Conservation (phyloP, 2,113 vertebrate genomes). For the Gnathonemus echidnorhynchus region DNA sequence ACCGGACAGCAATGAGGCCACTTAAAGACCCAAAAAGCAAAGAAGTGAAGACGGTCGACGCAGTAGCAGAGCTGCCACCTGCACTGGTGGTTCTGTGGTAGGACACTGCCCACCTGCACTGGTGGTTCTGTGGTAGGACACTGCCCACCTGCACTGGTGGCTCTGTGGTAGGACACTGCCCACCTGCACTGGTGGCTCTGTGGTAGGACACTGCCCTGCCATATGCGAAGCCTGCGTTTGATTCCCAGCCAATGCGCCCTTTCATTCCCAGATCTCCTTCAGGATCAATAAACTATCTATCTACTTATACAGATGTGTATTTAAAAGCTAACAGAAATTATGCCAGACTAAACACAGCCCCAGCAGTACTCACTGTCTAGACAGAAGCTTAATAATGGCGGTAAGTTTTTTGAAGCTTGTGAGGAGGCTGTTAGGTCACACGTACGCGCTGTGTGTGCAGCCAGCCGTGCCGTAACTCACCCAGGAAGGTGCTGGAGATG, state of each 20-base stretch:
- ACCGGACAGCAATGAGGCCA: not conserved
- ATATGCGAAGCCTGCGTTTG: not conserved
- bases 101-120: too few species aligned
- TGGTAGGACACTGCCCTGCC: not conserved
- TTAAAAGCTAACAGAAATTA: not conserved
- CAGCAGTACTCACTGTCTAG: not conserved
- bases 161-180: not conserved
- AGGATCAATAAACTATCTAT: not conserved
- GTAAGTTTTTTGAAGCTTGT: not conserved
- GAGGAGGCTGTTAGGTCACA: not conserved
- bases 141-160: not conserved
- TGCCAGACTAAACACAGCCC: not conserved
- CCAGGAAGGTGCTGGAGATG: conserved; percentile 81
- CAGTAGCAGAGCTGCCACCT: too few species aligned
- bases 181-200: not conserved
- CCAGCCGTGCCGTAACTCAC: conserved; percentile 49
- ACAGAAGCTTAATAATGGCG: not conserved
- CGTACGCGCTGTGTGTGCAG: not conserved
- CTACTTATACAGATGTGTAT: not conserved
- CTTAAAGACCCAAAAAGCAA: not conserved
- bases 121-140: too few species aligned
- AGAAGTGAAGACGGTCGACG: not conserved
- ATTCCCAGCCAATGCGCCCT: not conserved
- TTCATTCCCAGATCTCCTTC: not conserved
- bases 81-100: not conserved